Conservation (phyloP, 2,888 invertebrate species). For the Patella ulyssiponensis region DNA sequence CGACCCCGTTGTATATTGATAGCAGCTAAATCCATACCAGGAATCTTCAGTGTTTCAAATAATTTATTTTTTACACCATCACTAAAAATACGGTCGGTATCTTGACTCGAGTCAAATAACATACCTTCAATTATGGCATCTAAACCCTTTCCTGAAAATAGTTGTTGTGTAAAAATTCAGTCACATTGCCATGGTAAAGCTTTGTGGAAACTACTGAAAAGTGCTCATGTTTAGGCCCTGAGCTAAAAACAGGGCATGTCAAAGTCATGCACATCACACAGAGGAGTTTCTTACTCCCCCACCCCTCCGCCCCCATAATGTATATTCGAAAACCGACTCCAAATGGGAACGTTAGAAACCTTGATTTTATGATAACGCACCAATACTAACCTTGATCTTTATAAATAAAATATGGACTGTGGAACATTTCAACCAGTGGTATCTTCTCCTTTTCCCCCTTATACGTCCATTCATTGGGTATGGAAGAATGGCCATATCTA, state of each 20-base stretch:
- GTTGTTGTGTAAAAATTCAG: too few species aligned
- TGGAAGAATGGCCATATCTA: constrained; percentile 55
- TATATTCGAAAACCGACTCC: too few species aligned
- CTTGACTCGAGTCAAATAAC: constrained; percentile 14
- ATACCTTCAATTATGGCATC: constrained; percentile 17
- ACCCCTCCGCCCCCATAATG: too few species aligned
- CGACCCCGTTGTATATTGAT: constrained; percentile 43
- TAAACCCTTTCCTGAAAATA: not conserved
- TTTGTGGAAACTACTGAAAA: too few species aligned
- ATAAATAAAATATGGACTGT: constrained; percentile 15
- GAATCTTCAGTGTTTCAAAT: not conserved
- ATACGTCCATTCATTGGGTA: constrained; percentile 11
- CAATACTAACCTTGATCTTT: not conserved
- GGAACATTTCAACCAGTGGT: constrained; percentile 1
- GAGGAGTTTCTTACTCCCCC: too few species aligned
- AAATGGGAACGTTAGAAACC: too few species aligned
- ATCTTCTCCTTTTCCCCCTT: not conserved
- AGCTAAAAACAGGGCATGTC: too few species aligned
- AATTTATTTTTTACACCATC: not conserved
- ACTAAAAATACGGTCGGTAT: not conserved
- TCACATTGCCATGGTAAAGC: too few species aligned
- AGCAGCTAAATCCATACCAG: constrained; percentile 34
- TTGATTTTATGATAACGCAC: not conserved
- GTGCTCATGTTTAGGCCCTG: too few species aligned
- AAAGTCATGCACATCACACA: too few species aligned